Conservation (phyloP, 2,113 vertebrate species). For the Epinephelus moara region DNA sequence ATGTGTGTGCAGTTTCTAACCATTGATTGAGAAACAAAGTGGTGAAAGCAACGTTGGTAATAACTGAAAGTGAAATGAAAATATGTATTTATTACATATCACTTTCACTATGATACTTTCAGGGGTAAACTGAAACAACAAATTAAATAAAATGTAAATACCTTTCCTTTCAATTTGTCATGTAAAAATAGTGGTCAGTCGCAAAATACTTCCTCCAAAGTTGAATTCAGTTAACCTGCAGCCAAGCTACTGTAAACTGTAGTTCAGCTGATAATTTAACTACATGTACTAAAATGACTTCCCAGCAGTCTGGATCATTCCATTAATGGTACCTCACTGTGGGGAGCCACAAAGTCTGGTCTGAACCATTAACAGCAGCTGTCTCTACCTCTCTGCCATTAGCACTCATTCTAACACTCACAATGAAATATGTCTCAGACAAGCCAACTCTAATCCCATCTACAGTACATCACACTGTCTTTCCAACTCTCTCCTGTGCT, state of each 20-base stretch:
- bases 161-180: not conserved
- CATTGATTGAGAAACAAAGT: too few relatives aligned
- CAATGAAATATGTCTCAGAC: conserved; percentile 17
- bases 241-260: conserved; percentile 33
- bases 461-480: conserved; percentile 12
- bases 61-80: too few relatives aligned
- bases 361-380: conserved; percentile 55
- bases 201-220: not conserved
- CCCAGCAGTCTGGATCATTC: conserved; percentile 33
- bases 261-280: conserved; percentile 35
- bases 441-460: conserved; percentile 7
- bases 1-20: too few relatives aligned
- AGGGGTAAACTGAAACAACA: not conserved
- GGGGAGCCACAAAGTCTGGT: conserved; percentile 49
- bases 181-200: not conserved
- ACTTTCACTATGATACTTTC: too few relatives aligned
- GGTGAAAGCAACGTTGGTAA: too few relatives aligned
- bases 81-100: too few relatives aligned
- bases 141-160: not conserved
- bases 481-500: not conserved
- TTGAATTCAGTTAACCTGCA: not conserved
- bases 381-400: conserved; percentile 30
- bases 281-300: conserved; percentile 33
- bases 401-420: conserved; percentile 29
- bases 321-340: conserved; percentile 18